Evolutionary conservation across 2,888 invertebrate genomes (phyloP).

Genomic region (Campaea margaritaria): DNA sequence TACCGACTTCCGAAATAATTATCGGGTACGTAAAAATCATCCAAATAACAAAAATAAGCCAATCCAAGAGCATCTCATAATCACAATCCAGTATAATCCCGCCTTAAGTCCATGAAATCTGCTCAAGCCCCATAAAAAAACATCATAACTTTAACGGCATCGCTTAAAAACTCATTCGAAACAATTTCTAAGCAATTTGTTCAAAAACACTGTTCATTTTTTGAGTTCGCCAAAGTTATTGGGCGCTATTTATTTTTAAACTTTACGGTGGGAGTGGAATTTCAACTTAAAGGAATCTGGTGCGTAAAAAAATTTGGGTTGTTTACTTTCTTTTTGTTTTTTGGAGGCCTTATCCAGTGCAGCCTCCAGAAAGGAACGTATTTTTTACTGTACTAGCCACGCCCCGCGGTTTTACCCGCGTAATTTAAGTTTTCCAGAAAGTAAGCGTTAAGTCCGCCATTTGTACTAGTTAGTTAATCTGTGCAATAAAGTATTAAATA

Average conservation of each 20-base stretch:
- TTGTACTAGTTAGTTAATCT: too few species aligned
- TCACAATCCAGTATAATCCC: slow-evolving; percentile 20
- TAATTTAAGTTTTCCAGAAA: too few species aligned
- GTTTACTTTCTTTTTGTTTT: neutral
- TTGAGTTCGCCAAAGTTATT: slow-evolving; percentile 31
- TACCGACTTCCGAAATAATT: too few species aligned
- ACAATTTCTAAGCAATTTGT: slow-evolving; percentile 50
- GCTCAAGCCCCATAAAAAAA: slow-evolving; percentile 47
- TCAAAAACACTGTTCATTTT: slow-evolving; percentile 34
- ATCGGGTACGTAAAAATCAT: too few species aligned
- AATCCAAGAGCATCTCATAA: slow-evolving; percentile 14
- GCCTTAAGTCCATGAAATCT: slow-evolving; percentile 38
- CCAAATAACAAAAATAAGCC: neutral
- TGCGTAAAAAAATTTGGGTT: neutral
- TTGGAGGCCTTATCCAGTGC: too few species aligned
- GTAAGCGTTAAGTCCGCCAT: too few species aligned
- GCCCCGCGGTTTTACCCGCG: too few species aligned
- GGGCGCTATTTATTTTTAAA: slow-evolving; percentile 23
- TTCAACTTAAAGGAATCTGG: neutral
- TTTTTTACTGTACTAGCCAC: too few species aligned
- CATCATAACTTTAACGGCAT: slow-evolving; percentile 48
- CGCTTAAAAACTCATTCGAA: slow-evolving; percentile 53
- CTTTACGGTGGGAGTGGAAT: neutral
- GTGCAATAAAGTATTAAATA: too few species aligned
- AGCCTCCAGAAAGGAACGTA: too few species aligned